phyloP scores from a whole-genome alignment of 2,113 vertebrate genomes.

The Perca fluviatilis region DNA sequence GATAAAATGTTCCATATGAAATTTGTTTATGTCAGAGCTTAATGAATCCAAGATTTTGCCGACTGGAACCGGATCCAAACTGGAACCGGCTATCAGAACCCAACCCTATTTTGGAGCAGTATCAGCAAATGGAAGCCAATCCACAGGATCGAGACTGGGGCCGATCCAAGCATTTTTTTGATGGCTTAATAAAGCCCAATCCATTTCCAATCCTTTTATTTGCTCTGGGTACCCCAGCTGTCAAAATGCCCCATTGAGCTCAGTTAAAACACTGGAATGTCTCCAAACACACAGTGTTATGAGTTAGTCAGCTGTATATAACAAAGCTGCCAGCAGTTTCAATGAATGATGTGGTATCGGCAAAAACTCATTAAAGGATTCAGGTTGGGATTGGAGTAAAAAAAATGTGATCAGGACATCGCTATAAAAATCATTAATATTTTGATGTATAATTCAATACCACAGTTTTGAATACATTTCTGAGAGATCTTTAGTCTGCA shows the following conservation, averaged over 20 bases:
- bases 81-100: background rate
- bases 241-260: slow-evolving; percentile 22
- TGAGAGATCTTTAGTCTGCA: background rate
- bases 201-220: slow-evolving; percentile 22
- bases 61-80: background rate
- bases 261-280: slow-evolving; percentile 8
- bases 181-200: slow-evolving; percentile 16
- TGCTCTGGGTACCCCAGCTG: slow-evolving; percentile 26
- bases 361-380: background rate
- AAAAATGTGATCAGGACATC: slow-evolving; percentile 5
- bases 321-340: background rate
- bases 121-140: background rate
- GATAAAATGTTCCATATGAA: background rate
- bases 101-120: background rate
- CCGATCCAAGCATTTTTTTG: background rate
- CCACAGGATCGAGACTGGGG: background rate
- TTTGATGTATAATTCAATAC: slow-evolving; percentile 8
- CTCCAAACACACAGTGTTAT: background rate
- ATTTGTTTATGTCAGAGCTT: background rate
- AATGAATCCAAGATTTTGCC: background rate
- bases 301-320: background rate
- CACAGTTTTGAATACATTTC: slow-evolving; percentile 8
- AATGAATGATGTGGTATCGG: background rate
- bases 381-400: background rate
- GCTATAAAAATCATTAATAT: background rate